phyloP scores from a whole-genome alignment of 2,797 vertebrate genomes.

The Sebastes wilsoni region DNA sequence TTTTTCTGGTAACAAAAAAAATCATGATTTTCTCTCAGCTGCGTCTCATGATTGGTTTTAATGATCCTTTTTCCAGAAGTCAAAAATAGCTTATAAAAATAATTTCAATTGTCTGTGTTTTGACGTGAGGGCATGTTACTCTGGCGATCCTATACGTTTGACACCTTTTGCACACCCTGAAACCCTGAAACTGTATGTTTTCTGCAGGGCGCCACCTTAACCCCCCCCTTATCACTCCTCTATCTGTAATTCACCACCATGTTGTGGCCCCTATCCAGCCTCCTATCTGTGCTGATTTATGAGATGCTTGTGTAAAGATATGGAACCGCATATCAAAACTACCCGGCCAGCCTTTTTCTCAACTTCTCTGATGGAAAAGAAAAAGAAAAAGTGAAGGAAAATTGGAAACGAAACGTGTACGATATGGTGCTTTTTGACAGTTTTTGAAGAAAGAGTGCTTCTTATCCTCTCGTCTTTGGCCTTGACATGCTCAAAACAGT shows the following conservation, averaged over 20 bases:
- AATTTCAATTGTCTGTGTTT: slow-evolving; percentile 38
- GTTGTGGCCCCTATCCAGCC: slow-evolving; percentile 30
- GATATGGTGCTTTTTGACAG: slow-evolving; percentile 42
- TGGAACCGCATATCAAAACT: slow-evolving; percentile 23
- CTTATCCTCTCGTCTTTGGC: slow-evolving; percentile 46
- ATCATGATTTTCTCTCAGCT: slow-evolving; percentile 48
- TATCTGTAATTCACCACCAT: slow-evolving; percentile 27
- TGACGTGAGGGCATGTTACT: slow-evolving; percentile 14
- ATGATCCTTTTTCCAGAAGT: slow-evolving; percentile 58
- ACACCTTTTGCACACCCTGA: slow-evolving; percentile 41
- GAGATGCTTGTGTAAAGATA: slow-evolving; percentile 41
- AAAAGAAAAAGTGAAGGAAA: slow-evolving; percentile 16
- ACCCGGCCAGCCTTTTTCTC: neutral
- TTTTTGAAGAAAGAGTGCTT: slow-evolving; percentile 16
- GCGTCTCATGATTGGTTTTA: slow-evolving; percentile 13
- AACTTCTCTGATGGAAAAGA: neutral
- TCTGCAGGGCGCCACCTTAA: neutral
- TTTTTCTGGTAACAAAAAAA: slow-evolving; percentile 37
- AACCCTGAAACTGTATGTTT: neutral
- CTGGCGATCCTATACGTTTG: slow-evolving; percentile 23
- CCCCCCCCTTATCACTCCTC: neutral
- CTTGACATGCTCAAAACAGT: slow-evolving; percentile 48
- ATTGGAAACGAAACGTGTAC: slow-evolving; percentile 8
- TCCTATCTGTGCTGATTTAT: slow-evolving; percentile 38
- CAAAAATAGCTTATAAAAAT: slow-evolving; percentile 82